Percentiles rank a stretch among this genome's conserved stretches.
Evolutionary conservation across 2,888 invertebrate species (phyloP).

Genomic region (Leptinotarsa tumamoca): DNA sequence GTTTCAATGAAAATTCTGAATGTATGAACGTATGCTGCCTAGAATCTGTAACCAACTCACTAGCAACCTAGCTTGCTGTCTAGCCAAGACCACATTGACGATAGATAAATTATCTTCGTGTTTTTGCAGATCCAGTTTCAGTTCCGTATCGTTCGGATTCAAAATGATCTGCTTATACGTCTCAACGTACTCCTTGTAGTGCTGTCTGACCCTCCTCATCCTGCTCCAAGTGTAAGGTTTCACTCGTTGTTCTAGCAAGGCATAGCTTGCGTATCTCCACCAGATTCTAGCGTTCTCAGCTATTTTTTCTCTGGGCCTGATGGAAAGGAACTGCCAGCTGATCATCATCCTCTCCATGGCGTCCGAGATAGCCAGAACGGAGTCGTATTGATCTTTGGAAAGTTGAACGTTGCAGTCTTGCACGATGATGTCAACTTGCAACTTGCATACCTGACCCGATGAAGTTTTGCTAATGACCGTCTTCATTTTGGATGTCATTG

Average conservation of each 20-base stretch:
- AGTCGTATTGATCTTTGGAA: conserved; percentile 78
- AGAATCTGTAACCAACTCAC: conserved; percentile 63
- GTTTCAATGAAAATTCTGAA: too few species aligned
- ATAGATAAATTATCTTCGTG: conserved; percentile 81
- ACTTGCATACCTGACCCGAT: conserved; percentile 71
- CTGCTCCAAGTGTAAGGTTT: conserved; percentile 81
- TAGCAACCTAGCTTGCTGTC: conserved; percentile 84
- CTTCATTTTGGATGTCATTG: conserved; percentile 82
- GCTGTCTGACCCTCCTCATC: conserved; percentile 76
- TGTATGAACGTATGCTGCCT: too few species aligned
- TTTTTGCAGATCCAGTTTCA: conserved; percentile 79
- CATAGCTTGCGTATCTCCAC: conserved; percentile 83
- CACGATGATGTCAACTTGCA: conserved; percentile 77
- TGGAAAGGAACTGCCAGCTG: conserved; percentile 70
- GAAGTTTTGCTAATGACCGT: conserved; percentile 73
- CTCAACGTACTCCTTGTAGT: conserved; percentile 77
- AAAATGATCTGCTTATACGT: conserved; percentile 78
- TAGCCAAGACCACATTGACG: conserved; percentile 80
- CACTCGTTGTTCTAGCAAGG: conserved; percentile 78
- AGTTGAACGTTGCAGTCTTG: conserved; percentile 82
- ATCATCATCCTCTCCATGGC: conserved; percentile 75
- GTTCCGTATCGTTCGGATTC: conserved; percentile 79
- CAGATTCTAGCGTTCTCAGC: conserved; percentile 74
- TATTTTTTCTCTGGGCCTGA: conserved; percentile 63
- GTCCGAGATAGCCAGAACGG: conserved; percentile 70